Evolutionary conservation across 2,797 vertebrate species (phyloP).

Genomic region (Cephalopachus bancanus): DNA sequence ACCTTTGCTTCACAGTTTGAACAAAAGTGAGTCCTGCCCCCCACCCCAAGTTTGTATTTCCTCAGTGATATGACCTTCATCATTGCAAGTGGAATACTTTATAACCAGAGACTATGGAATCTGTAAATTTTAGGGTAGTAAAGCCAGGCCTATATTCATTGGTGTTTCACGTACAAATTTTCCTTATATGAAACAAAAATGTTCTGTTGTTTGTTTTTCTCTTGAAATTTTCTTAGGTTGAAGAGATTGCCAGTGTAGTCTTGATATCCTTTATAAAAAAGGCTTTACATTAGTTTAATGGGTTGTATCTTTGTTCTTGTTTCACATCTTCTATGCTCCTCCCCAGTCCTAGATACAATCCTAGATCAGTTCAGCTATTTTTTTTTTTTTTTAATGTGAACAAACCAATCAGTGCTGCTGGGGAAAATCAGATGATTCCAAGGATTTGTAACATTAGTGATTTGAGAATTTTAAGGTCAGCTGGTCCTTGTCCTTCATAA

Average conservation of each 20-base stretch:
- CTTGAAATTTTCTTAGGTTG: background rate
- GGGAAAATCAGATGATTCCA: background rate
- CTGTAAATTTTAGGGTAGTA: background rate
- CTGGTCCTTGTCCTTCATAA: background rate
- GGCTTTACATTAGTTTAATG: background rate
- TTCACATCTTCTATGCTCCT: background rate
- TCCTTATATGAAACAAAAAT: conserved; percentile 43
- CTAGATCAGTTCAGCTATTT: background rate
- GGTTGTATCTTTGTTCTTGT: background rate
- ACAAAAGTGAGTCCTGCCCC: background rate
- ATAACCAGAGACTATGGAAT: conserved; percentile 13
- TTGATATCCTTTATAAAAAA: conserved; percentile 1
- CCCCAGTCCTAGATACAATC: background rate
- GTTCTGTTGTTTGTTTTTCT: background rate
- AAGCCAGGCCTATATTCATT: background rate
- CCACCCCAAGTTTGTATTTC: background rate
- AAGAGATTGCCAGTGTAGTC: background rate
- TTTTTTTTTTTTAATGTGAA: background rate
- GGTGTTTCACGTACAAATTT: background rate
- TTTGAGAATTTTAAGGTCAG: background rate
- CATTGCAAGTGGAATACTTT: background rate
- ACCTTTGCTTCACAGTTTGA: conserved; percentile 22
- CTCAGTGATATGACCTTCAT: background rate
- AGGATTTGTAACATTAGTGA: background rate
- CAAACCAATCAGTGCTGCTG: background rate